A percentile compares a stretch with the other conserved stretches of the same genome.
Conservation (phyloP, 2,888 invertebrate species). For the Hylaea fasciaria region DNA sequence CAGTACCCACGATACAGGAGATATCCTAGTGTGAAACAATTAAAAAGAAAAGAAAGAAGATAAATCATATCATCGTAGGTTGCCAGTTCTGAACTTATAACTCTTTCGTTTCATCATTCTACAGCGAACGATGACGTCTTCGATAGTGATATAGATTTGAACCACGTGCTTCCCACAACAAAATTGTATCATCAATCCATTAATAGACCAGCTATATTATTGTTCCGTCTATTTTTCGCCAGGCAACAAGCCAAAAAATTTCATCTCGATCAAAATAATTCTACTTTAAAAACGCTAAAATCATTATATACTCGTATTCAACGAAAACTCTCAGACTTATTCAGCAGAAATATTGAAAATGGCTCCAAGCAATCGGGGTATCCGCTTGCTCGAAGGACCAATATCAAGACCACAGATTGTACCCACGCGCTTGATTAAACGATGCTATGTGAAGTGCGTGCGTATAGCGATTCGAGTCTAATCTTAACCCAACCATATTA, state of each 20-base stretch:
- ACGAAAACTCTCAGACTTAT: too few species aligned
- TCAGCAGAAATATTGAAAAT: background rate
- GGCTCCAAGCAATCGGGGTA: background rate
- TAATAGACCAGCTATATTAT: slow-evolving; percentile 34
- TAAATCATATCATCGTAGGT: too few species aligned
- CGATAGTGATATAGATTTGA: background rate
- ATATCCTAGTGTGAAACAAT: too few species aligned
- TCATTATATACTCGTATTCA: too few species aligned
- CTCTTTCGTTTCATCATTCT: too few species aligned
- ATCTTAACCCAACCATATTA: too few species aligned
- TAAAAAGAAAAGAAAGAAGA: too few species aligned
- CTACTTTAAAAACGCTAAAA: slow-evolving; percentile 25
- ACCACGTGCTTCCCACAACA: slow-evolving; percentile 28
- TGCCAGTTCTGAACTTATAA: too few species aligned
- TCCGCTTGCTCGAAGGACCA: background rate
- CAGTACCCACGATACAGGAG: too few species aligned
- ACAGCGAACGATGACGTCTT: too few species aligned
- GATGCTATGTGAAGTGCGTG: background rate
- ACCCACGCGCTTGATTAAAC: background rate
- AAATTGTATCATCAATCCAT: slow-evolving; percentile 31
- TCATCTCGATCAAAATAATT: slow-evolving; percentile 24
- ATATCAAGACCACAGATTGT: background rate
- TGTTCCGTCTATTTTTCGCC: slow-evolving; percentile 35
- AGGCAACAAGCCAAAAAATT: slow-evolving; percentile 42
- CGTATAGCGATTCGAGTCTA: too few species aligned